phyloP scores from a whole-genome alignment of 1,140 invertebrate species.

The Drosophila arizonae region DNA sequence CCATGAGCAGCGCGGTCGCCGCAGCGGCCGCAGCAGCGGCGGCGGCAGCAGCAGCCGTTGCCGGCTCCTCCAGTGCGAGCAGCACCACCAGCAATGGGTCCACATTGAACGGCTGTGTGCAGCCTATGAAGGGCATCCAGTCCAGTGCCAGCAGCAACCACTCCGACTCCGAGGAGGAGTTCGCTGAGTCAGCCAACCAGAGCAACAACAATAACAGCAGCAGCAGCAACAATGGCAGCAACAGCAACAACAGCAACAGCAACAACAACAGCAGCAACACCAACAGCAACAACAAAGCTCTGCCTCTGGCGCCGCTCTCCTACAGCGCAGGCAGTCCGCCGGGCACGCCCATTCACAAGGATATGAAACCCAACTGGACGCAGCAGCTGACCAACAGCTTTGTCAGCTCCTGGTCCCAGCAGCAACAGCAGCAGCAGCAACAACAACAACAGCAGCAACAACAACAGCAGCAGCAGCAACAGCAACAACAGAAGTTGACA shows the following conservation, averaged over 20 bases:
- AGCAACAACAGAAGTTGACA: slow-evolving; percentile 62
- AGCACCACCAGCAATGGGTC: slow-evolving; percentile 82
- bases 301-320: slow-evolving; percentile 53
- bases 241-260: not conserved
- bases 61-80: slow-evolving; percentile 65
- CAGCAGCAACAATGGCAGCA: not conserved
- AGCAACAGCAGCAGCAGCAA: slow-evolving; percentile 68
- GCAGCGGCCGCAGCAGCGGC: slow-evolving; percentile 17
- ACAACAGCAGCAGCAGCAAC: slow-evolving; percentile 43
- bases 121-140: slow-evolving; percentile 74
- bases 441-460: slow-evolving; percentile 63
- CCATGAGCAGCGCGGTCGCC: slow-evolving; percentile 18
- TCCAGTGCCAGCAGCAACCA: slow-evolving; percentile 87
- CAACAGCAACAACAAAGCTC: slow-evolving; percentile 3
- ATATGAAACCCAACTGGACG: slow-evolving; percentile 75
- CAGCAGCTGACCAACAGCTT: slow-evolving; percentile 80
- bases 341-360: slow-evolving; percentile 85
- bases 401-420: slow-evolving; percentile 80
- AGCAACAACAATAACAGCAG: slow-evolving; percentile 65
- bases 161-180: slow-evolving; percentile 90
- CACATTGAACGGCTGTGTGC: slow-evolving; percentile 32
- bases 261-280: not conserved
- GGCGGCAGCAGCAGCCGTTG: slow-evolving; percentile 9
- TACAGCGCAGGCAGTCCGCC: slow-evolving; percentile 85
- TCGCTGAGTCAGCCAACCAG: slow-evolving; percentile 61